Conservation (phyloP, 2,888 invertebrate species). For the Dicycla oo region DNA sequence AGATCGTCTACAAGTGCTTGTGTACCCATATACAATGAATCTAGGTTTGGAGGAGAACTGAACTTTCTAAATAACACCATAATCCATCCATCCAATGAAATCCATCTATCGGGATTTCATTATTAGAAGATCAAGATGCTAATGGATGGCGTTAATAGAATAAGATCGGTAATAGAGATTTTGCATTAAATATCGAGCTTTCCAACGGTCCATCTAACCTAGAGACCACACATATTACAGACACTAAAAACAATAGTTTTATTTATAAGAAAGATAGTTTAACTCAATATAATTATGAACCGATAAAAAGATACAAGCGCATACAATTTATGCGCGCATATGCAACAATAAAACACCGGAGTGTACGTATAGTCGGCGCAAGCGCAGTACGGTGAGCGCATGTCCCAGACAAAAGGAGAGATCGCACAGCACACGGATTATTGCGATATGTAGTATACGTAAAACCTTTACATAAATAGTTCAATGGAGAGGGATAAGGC, state of each 20-base stretch:
- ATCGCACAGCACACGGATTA: conserved; percentile 71
- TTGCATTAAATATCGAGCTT: background rate
- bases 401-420: conserved; percentile 77
- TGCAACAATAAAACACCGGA: conserved; percentile 78
- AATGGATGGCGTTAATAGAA: too few relatives aligned
- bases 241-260: background rate
- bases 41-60: too few relatives aligned
- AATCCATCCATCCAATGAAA: too few relatives aligned
- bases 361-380: conserved; percentile 65
- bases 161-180: too few relatives aligned
- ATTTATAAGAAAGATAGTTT: background rate
- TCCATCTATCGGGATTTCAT: too few relatives aligned
- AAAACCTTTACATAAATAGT: conserved; percentile 1
- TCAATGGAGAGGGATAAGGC: too few relatives aligned
- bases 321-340: conserved; percentile 68
- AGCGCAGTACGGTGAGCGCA: conserved; percentile 75
- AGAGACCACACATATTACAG: conserved; percentile 5
- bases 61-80: too few relatives aligned
- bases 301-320: conserved; percentile 48
- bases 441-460: conserved; percentile 66
- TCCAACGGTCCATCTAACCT: background rate
- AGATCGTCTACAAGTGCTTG: too few relatives aligned
- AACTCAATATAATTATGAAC: conserved; percentile 49
- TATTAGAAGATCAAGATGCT: too few relatives aligned
- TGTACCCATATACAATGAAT: too few relatives aligned